Base-by-base conservation (phyloP, 1,140 invertebrate species). In the Chymomyza costata region DNA sequence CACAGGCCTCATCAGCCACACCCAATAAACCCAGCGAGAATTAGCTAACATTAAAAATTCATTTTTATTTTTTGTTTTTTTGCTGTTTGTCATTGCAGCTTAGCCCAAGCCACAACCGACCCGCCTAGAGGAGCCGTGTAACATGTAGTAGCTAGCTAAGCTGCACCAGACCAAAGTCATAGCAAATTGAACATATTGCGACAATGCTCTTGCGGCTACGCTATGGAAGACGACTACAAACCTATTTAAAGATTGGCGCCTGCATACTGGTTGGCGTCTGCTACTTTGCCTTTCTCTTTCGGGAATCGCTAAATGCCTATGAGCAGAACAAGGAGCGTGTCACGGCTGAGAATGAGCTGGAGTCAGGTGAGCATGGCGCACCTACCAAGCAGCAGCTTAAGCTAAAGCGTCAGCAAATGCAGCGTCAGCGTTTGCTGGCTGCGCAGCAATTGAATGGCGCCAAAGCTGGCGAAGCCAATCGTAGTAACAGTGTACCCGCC, bases 211-310 rank as follows among this genome's bases (percentile, higher is more conserved):
- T 82, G 18, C 73, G 76, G 32, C 45, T 81, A 39, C 69, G 71
- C 13, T 81, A 71, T 51, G 69, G 76, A 40, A 61, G 82, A 57
- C 78, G 82, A 44, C 41, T 76, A 30, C 73, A 81, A 18, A 71
- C 73, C 52, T 84, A 81, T 56, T 58, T 85, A 6, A 85, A 85
- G 50, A 62, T 73, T 47, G 61, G 74, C 43, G 65, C 60, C 37
- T 67, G 74, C 44, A 40, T 83, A 10, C 21, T 81, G 7, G 61
- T 76, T n/a, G 76, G 70, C 32, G 39, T 82, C 21, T 82, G 80
- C 19, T 85, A 85, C 51, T 83, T 85, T 45, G 65, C 64, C 40
- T 83, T 85, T 43, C 58, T 85, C 3, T 82, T 85, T 28, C 80
- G 83, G 2, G 83, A 85, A 35, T 85, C 83, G 10, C 50, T 85